Evolutionary conservation across 2,113 vertebrate species (phyloP).

Genomic region (Herpetotheres cachinnans): DNA sequence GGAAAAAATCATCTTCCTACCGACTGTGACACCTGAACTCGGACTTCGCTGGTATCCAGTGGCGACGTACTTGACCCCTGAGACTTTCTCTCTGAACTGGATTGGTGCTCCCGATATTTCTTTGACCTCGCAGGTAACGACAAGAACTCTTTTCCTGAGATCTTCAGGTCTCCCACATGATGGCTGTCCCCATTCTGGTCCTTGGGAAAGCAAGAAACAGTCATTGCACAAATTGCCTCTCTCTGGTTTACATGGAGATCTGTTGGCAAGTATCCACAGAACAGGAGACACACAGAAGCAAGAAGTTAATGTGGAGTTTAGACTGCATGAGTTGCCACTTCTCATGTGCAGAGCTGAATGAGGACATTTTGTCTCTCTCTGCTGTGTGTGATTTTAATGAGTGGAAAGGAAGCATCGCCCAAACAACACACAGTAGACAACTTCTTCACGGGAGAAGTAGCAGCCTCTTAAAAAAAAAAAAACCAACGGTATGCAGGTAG

Average conservation of each 20-base stretch:
- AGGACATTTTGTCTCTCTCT: background rate
- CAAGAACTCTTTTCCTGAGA: conserved; percentile 74
- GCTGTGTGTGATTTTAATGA: background rate
- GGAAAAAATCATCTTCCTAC: conserved; percentile 69
- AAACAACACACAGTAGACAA: background rate
- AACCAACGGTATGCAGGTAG: background rate
- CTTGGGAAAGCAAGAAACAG: conserved; percentile 29
- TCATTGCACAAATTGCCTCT: background rate
- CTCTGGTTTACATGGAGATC: background rate
- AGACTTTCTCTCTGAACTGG: conserved; percentile 72
- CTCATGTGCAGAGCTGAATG: background rate
- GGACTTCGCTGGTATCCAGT: conserved; percentile 81
- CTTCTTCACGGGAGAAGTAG: background rate
- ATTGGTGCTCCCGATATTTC: conserved; percentile 77
- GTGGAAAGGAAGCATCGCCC: background rate
- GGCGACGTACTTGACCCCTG: conserved; percentile 70
- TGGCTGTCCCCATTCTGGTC: conserved; percentile 88
- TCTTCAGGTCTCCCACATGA: conserved; percentile 76
- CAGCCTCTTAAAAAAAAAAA: background rate
- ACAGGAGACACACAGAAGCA: background rate
- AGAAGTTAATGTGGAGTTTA: accelerated
- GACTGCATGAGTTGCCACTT: background rate
- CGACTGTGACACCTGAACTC: conserved; percentile 79
- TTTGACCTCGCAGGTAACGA: conserved; percentile 75
- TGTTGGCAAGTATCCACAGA: background rate